These are phyloP conservation scores for Sebastes itinus DNA, from an alignment of 2,797 vertebrate species.

Conservation along the genomic window DNA sequence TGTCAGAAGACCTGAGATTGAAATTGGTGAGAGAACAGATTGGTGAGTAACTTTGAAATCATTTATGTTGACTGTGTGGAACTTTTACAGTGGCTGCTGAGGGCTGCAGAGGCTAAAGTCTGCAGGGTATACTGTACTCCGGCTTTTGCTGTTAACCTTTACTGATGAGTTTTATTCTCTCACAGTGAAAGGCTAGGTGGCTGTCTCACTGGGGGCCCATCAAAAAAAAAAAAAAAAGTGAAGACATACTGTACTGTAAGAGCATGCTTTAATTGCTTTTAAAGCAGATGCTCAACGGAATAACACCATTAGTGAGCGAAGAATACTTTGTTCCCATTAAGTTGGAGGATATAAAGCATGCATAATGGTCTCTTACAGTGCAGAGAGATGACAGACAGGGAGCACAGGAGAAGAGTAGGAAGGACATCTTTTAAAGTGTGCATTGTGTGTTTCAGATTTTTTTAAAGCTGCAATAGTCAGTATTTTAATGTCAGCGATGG, in stretches of 20 bases:
- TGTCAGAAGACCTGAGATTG: background rate
- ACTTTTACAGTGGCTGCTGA: background rate
- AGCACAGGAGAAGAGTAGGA: background rate
- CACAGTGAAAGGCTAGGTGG: background rate
- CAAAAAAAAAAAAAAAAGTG: background rate
- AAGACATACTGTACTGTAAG: background rate
- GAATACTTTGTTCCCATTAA: background rate
- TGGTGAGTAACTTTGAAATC: background rate
- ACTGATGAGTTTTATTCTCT: background rate
- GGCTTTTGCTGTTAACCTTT: background rate
- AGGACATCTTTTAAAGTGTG: background rate
- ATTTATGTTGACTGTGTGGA: background rate
- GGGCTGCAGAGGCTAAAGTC: background rate
- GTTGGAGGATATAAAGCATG: background rate
- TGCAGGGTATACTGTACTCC: background rate
- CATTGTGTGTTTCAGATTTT: background rate
- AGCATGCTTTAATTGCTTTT: slow-evolving; percentile 14
- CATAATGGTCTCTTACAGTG: background rate
- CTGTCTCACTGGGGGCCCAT: background rate
- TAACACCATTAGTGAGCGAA: background rate
- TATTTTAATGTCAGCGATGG: background rate
- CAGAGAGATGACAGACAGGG: background rate
- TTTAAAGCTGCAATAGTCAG: background rate
- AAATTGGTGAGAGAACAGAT: background rate
- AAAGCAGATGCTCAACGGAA: background rate